Conservation (phyloP, 2,888 invertebrate species). For the Unio pictorum region DNA sequence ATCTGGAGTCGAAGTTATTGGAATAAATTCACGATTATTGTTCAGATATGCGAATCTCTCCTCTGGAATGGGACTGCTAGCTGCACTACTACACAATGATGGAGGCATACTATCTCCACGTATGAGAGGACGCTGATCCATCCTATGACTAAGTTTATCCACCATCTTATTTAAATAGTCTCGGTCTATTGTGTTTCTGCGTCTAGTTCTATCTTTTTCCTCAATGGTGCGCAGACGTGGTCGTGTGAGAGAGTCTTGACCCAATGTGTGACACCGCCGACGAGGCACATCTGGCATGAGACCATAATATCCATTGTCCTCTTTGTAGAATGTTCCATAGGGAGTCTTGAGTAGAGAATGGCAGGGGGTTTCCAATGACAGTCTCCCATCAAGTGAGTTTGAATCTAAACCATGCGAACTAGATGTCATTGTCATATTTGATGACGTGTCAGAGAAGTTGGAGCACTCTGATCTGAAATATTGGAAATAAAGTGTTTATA, state of each 20-base stretch:
- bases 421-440: conserved; percentile 41
- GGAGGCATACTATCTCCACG: conserved; percentile 59
- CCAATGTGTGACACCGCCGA: conserved; percentile 60
- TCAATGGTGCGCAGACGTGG: conserved; percentile 61
- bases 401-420: conserved; percentile 14
- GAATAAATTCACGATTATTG: conserved; percentile 50
- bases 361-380: neutral
- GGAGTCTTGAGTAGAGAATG: conserved; percentile 56
- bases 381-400: neutral
- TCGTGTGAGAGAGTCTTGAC: conserved; percentile 57
- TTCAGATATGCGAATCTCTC: conserved; percentile 46
- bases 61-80: conserved; percentile 61
- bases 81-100: conserved; percentile 55
- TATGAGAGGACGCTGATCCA: conserved; percentile 50
- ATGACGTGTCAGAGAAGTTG: conserved; percentile 49
- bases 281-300: conserved; percentile 56
- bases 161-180: conserved; percentile 63
- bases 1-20: conserved; percentile 50
- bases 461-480: conserved; percentile 53
- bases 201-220: conserved; percentile 44
- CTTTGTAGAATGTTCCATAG: conserved; percentile 62
- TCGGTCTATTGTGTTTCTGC: conserved; percentile 59
- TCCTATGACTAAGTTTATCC: conserved; percentile 50
- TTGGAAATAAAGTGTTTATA: neutral
- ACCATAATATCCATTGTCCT: conserved; percentile 56